phyloP scores from a whole-genome alignment of 2,888 invertebrate genomes.

The Microctonus hyperodae region DNA sequence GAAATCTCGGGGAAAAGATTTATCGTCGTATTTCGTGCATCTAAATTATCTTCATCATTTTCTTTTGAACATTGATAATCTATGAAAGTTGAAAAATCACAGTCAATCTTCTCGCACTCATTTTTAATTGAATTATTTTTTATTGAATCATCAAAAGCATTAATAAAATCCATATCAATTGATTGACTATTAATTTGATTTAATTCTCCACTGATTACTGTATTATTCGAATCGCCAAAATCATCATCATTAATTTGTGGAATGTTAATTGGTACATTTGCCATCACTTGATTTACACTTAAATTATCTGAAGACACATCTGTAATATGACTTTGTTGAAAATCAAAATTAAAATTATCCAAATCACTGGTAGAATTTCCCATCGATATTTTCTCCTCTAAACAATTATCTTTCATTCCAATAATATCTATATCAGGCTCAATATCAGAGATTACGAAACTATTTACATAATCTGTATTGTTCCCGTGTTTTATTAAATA shows the following conservation, averaged over 20 bases:
- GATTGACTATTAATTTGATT: constrained; percentile 24
- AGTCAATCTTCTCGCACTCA: constrained; percentile 30
- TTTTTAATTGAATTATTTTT: constrained; percentile 6
- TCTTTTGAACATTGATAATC: constrained; percentile 19
- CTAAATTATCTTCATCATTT: constrained; percentile 7
- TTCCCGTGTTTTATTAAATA: constrained; percentile 37
- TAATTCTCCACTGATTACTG: constrained; percentile 15
- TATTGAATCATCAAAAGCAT: constrained; percentile 17
- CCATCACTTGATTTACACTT: background rate
- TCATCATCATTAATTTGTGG: constrained; percentile 18
- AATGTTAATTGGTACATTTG: constrained; percentile 10
- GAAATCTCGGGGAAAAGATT: background rate
- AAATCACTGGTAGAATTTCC: constrained; percentile 36
- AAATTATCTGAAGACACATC: constrained; percentile 27
- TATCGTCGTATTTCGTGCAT: background rate
- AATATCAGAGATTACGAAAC: constrained; percentile 36
- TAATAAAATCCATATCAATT: constrained; percentile 3
- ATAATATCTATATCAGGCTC: constrained; percentile 31
- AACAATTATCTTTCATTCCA: constrained; percentile 32
- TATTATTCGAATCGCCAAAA: constrained; percentile 25
- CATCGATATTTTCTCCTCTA: constrained; percentile 20
- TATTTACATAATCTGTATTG: constrained; percentile 30
- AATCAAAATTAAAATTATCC: constrained; percentile 42
- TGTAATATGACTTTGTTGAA: constrained; percentile 32
- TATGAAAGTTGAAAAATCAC: constrained; percentile 36